Percentiles rank a stretch among this genome's conserved stretches.
Evolutionary conservation across 2,888 invertebrate genomes (phyloP).

Genomic region (Eristalinus aeneus): DNA sequence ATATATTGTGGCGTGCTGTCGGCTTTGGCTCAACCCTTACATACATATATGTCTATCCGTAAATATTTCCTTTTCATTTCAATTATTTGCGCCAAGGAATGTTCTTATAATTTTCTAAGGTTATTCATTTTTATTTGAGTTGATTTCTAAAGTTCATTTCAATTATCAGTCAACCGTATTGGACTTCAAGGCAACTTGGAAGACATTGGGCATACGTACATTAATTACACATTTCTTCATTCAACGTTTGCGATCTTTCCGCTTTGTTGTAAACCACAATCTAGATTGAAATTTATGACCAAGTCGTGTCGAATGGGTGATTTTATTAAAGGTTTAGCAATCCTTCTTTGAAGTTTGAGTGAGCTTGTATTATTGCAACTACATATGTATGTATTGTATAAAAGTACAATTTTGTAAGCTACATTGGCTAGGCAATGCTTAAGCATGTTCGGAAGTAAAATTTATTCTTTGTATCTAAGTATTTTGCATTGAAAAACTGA

Average conservation of each 20-base stretch:
- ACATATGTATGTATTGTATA: background rate
- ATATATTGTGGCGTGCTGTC: slow-evolving; percentile 38
- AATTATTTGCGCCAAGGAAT: slow-evolving; percentile 36
- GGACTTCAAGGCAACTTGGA: slow-evolving; percentile 28
- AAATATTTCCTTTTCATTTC: slow-evolving; percentile 12
- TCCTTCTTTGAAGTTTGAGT: too few relatives aligned
- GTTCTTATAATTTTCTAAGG: slow-evolving; percentile 14
- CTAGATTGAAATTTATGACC: slow-evolving; percentile 21
- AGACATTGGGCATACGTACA: slow-evolving; percentile 35
- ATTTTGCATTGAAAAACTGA: background rate
- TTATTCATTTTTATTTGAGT: slow-evolving; percentile 20
- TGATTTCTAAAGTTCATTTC: background rate
- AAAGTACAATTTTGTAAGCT: background rate
- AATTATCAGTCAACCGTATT: slow-evolving; percentile 44
- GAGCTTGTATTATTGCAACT: too few relatives aligned
- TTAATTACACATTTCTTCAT: slow-evolving; percentile 10
- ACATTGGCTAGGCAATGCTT: too few relatives aligned
- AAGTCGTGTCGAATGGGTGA: too few relatives aligned
- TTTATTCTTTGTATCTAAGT: too few relatives aligned
- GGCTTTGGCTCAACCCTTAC: background rate
- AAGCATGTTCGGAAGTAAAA: too few relatives aligned
- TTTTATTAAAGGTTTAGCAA: too few relatives aligned
- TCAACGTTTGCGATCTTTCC: slow-evolving; percentile 4
- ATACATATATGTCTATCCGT: background rate
- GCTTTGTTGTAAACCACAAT: slow-evolving; percentile 24